Conservation (phyloP, 2,888 invertebrate genomes). For the Elysia crispata region DNA sequence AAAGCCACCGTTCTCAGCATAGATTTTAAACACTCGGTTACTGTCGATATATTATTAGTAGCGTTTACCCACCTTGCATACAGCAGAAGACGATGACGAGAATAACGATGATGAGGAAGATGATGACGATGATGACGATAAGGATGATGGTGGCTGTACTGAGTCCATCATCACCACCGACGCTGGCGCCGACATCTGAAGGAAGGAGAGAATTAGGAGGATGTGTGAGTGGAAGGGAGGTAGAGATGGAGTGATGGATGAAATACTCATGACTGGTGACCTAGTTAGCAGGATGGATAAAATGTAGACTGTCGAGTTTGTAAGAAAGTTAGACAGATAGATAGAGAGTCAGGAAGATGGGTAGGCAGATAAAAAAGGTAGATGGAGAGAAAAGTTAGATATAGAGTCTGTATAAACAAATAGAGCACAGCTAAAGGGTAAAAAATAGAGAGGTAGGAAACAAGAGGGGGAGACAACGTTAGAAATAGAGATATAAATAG, state of each 20-base stretch:
- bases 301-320: too few species aligned
- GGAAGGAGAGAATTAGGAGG: not conserved
- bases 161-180: not conserved
- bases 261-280: too few species aligned
- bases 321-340: not conserved
- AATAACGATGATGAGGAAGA: conserved; percentile 44
- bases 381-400: too few species aligned
- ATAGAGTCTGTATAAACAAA: too few species aligned
- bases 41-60: not conserved
- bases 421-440: too few species aligned
- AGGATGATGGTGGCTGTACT: conserved; percentile 44
- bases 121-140: conserved; percentile 43
- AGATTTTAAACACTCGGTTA: not conserved
- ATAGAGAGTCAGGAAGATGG: not conserved
- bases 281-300: too few species aligned
- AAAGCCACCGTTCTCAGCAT: too few species aligned
- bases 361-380: too few species aligned
- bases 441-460: too few species aligned
- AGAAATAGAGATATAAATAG: too few species aligned
- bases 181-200: conserved; percentile 23
- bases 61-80: conserved; percentile 23
- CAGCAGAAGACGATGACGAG: conserved; percentile 47
- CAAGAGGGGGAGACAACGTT: too few species aligned
- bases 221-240: not conserved
- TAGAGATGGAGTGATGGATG: not conserved